Percentiles rank a stretch among this genome's conserved stretches.
Conservation (phyloP, 2,113 vertebrate genomes). For the Tachysurus vachellii region DNA sequence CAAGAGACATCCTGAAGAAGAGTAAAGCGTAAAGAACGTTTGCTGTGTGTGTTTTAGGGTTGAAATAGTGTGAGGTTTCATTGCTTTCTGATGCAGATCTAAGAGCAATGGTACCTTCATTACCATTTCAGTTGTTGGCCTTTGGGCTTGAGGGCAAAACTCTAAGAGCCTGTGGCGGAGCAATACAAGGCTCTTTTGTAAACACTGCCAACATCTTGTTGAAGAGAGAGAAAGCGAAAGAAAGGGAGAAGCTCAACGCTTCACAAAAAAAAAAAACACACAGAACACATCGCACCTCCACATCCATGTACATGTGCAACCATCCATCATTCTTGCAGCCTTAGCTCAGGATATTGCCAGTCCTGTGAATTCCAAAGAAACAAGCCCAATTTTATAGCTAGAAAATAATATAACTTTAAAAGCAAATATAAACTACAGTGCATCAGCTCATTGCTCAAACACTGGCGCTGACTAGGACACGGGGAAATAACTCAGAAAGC, state of each 20-base stretch:
- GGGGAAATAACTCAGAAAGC: conserved; percentile 3
- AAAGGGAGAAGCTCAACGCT: not conserved
- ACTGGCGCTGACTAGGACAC: conserved; percentile 1
- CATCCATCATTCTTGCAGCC: conserved; percentile 26
- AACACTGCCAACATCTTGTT: conserved; percentile 48
- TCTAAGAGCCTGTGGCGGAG: conserved; percentile 38
- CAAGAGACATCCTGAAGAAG: conserved; percentile 8
- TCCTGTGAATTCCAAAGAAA: conserved; percentile 9
- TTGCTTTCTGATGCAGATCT: conserved; percentile 34
- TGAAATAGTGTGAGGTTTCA: conserved; percentile 26
- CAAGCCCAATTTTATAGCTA: not conserved
- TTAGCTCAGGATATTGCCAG: conserved; percentile 21
- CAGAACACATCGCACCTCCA: conserved; percentile 10
- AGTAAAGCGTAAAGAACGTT: not conserved
- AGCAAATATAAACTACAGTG: conserved; percentile 8
- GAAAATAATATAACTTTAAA: conserved; percentile 31
- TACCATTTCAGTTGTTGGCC: conserved; percentile 51
- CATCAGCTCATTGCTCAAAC: conserved; percentile 6
- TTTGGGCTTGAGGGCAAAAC: conserved; percentile 45
- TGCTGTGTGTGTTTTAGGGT: conserved; percentile 1
- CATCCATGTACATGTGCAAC: conserved; percentile 2
- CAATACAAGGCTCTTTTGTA: conserved; percentile 55
- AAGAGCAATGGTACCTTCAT: conserved; percentile 43
- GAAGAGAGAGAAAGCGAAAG: conserved; percentile 28
- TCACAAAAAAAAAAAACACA: conserved; percentile 7